Conservation (phyloP, 1,140 invertebrate genomes). For the Bombus impatiens region DNA sequence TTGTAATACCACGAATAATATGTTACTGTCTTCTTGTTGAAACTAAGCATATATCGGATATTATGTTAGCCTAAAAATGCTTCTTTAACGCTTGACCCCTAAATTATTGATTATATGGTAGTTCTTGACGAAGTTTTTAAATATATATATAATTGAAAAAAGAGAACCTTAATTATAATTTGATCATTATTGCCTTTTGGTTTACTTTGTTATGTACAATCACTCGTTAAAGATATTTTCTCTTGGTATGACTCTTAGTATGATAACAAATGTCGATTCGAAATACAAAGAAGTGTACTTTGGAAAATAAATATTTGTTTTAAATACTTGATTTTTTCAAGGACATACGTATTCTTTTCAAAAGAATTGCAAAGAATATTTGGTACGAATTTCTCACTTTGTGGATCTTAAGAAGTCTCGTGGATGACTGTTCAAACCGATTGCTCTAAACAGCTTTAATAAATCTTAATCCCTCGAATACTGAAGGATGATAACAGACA, state of each 20-base stretch:
- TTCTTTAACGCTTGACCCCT: too few species aligned
- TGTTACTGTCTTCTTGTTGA: too few species aligned
- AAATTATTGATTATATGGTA: too few species aligned
- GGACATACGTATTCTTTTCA: too few species aligned
- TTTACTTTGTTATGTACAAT: background rate
- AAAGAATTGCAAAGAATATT: too few species aligned
- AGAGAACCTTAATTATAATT: background rate
- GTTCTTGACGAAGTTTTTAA: background rate
- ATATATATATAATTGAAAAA: background rate
- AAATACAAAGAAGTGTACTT: background rate
- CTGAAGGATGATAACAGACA: too few species aligned
- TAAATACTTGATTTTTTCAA: background rate
- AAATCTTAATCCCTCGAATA: too few species aligned
- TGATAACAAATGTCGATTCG: background rate
- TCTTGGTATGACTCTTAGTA: background rate
- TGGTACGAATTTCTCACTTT: background rate
- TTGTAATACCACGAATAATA: background rate
- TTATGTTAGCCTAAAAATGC: too few species aligned
- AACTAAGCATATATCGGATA: too few species aligned
- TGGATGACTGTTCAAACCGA: too few species aligned
- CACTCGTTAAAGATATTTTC: background rate
- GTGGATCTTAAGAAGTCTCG: background rate
- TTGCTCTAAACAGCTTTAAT: too few species aligned
- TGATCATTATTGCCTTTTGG: background rate
- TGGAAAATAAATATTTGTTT: background rate